Evolutionary conservation across 2,888 invertebrate species (phyloP).

Genomic region (Kuschelorhynchus macadamiae): DNA sequence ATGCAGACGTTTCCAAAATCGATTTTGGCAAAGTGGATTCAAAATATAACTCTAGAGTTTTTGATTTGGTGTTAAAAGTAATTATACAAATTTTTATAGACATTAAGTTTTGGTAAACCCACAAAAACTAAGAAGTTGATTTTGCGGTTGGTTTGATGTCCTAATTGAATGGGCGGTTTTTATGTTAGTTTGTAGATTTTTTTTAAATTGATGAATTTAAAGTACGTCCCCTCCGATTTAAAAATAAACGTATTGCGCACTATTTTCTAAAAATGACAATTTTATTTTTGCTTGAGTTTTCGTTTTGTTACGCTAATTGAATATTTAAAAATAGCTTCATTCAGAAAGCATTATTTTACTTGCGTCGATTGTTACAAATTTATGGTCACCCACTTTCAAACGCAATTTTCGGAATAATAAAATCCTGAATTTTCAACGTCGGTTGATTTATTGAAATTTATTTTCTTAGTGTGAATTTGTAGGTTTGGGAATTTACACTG

Average conservation of each 20-base stretch:
- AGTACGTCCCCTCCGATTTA: too few relatives aligned
- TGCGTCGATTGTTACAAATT: slow-evolving; percentile 26
- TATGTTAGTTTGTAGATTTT: too few relatives aligned
- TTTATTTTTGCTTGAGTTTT: slow-evolving; percentile 27
- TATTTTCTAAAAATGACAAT: slow-evolving; percentile 26
- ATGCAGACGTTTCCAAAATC: too few relatives aligned
- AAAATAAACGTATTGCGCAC: slow-evolving; percentile 19
- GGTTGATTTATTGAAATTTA: slow-evolving; percentile 17
- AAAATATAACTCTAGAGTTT: too few relatives aligned
- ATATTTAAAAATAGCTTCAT: slow-evolving; percentile 30
- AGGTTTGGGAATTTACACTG: slow-evolving; percentile 9
- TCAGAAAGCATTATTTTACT: slow-evolving; percentile 13
- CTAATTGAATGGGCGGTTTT: too few relatives aligned
- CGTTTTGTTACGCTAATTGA: slow-evolving; percentile 30
- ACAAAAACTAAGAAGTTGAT: too few relatives aligned
- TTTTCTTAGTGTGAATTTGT: slow-evolving; percentile 16
- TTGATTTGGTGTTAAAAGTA: too few relatives aligned
- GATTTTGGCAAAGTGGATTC: too few relatives aligned
- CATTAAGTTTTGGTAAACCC: too few relatives aligned
- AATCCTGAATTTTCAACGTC: slow-evolving; percentile 19
- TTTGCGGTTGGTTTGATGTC: too few relatives aligned
- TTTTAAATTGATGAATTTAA: too few relatives aligned
- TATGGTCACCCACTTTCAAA: slow-evolving; percentile 32
- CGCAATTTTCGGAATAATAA: slow-evolving; percentile 20
- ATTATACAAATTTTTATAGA: too few relatives aligned